phyloP scores from a whole-genome alignment of 1,140 invertebrate species.

The Drosophila lacteicornis region DNA sequence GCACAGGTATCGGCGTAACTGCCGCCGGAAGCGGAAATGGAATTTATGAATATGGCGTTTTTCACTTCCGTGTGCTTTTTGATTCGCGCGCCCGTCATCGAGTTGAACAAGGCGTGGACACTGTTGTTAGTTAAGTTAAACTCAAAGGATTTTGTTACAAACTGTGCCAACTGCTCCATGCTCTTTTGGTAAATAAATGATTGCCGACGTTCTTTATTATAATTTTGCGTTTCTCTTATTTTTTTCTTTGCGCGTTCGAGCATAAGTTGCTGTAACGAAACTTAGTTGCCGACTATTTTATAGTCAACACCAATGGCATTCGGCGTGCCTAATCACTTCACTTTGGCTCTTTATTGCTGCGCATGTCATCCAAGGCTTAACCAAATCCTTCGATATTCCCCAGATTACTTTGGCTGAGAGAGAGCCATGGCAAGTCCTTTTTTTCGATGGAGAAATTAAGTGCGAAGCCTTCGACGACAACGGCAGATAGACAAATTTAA shows the following conservation, averaged over 20 bases:
- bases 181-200: conserved; percentile 36
- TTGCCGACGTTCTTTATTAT: conserved; percentile 1
- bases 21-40: conserved; percentile 28
- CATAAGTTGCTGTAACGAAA: conserved; percentile 52
- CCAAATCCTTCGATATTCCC: conserved; percentile 9
- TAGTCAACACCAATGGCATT: conserved; percentile 49
- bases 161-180: conserved; percentile 50
- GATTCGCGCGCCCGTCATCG: conserved; percentile 39
- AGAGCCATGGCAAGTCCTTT: neutral
- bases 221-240: neutral
- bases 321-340: conserved; percentile 51
- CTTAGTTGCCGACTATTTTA: conserved; percentile 49
- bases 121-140: conserved; percentile 43
- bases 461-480: neutral
- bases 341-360: conserved; percentile 47
- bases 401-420: conserved; percentile 8
- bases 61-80: conserved; percentile 42
- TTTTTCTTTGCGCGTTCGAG: conserved; percentile 28
- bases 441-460: neutral
- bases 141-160: conserved; percentile 45
- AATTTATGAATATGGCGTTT: conserved; percentile 37
- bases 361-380: conserved; percentile 38
- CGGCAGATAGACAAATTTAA: conserved; percentile 16
- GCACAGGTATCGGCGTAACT: conserved; percentile 33
- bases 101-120: conserved; percentile 42